Evolutionary conservation across 1,140 invertebrate species (phyloP), one percentile per base, ranked within the genome.

Genomic region (Bombus superbus): DNA sequence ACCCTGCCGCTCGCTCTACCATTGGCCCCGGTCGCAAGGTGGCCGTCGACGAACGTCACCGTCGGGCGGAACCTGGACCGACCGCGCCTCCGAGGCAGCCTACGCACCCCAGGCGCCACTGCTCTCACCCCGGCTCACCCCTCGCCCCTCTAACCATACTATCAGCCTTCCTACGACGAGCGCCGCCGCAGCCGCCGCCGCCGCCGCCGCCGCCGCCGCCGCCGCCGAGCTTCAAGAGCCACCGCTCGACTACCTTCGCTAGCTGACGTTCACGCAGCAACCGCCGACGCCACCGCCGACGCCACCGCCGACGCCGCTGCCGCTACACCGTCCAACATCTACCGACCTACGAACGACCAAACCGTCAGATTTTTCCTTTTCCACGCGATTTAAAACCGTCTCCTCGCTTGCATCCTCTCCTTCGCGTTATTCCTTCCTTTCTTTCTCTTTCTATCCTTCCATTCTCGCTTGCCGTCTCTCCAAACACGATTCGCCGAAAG

Each of bases 1-100:
- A 4, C 13, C 6, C 13, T 9, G 13, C 18, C 59, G 18, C 3
- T 38, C 59, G 42, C 42, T 13, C 62, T 47, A 38, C 79, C 73
- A 95, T 95, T 95, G 94, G 94, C 47, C 71, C 62, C 25, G 62
- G 69, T 47, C 66, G 92, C 94, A 95, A 95, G 94, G 95, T 95
- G 94, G 94, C 95, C 94, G 94, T 94, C 94, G 93, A 90, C 81
- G 88, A 92, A 94, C 94, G 93, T 94, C 94, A 94, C 92, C 81
- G 90, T 91, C 91, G 92, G 95, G 94, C 91, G 91, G 80, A 68
- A 83, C 89, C 83, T 74, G 74, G 10, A 38, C 18, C 74, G 86
- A 68, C 91, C 91, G 92, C 86, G 87, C 93, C 88, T 83, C 66
- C 68, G n/a, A 69, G 80, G 81, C 81, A 81, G 87, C 88, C 80